These are phyloP conservation scores for Lichenostomus cassidix DNA, from an alignment of 2,113 vertebrate genomes.

Conservation along the genomic window DNA sequence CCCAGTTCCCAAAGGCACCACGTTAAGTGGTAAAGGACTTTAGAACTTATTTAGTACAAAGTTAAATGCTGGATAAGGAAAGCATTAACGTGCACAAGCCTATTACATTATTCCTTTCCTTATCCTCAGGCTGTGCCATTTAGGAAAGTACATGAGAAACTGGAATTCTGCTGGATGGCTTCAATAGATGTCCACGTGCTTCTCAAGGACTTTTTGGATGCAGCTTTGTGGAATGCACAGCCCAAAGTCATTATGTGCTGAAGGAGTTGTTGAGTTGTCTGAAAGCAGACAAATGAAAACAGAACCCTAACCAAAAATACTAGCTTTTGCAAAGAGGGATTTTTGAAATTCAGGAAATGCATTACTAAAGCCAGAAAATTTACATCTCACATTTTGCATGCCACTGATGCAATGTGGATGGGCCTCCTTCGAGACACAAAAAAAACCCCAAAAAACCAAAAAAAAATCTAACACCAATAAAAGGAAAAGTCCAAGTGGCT, in stretches of 20 bases:
- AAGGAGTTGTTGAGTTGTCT: slow-evolving; percentile 7
- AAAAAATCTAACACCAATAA: background rate
- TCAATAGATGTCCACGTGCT: background rate
- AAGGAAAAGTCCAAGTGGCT: background rate
- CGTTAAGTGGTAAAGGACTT: background rate
- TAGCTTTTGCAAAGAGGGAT: background rate
- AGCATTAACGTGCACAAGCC: background rate
- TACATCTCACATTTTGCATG: background rate
- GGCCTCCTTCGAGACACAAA: background rate
- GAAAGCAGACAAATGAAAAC: slow-evolving; percentile 36
- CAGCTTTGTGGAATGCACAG: slow-evolving; percentile 4
- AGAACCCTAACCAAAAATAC: slow-evolving; percentile 1
- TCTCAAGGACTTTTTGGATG: background rate
- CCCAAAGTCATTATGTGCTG: background rate
- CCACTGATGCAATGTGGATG: background rate
- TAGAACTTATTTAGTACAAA: background rate
- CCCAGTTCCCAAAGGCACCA: background rate
- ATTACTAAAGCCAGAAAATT: background rate
- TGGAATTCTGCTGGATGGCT: background rate
- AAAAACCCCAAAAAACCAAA: too few species aligned
- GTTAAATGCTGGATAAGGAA: background rate
- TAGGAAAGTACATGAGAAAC: background rate
- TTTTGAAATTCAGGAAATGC: slow-evolving; percentile 4
- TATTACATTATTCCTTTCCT: background rate
- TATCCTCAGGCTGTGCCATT: background rate